Percentiles rank a stretch among this genome's conserved stretches.
Evolutionary conservation across 2,797 vertebrate species (phyloP).

Genomic region (Dromococcyx pavoninus): DNA sequence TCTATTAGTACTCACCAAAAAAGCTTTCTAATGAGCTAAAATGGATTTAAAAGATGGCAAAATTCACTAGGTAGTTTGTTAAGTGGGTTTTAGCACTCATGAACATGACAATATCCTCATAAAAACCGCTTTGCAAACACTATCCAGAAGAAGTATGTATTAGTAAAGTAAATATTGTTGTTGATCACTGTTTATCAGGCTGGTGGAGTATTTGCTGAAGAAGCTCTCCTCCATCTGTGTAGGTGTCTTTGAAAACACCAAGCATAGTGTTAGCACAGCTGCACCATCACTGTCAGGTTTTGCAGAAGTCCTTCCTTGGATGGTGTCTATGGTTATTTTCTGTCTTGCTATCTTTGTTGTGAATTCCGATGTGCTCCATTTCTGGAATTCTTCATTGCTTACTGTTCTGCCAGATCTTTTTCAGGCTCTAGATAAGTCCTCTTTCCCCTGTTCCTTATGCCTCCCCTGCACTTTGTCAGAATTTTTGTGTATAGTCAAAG

Average conservation of each 20-base stretch:
- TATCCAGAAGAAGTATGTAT: not conserved
- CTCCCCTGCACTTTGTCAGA: not conserved
- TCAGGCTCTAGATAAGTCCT: not conserved
- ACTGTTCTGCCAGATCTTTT: not conserved
- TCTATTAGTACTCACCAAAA: not conserved
- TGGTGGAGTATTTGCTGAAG: not conserved
- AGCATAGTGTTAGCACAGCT: conserved; percentile 43
- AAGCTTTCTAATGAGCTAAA: not conserved
- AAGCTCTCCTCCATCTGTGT: not conserved
- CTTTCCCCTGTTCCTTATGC: not conserved
- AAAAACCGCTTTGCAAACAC: not conserved
- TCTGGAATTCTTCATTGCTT: conserved; percentile 12
- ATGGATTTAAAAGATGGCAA: not conserved
- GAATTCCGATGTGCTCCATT: conserved; percentile 27
- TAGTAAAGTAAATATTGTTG: not conserved
- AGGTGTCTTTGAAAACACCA: conserved; percentile 34
- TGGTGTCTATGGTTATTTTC: not conserved
- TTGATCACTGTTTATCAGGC: not conserved
- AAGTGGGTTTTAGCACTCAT: not conserved
- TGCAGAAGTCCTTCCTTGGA: not conserved
- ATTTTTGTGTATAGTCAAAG: not conserved
- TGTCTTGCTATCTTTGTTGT: conserved; percentile 24
- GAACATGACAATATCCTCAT: not conserved
- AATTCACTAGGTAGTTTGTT: not conserved
- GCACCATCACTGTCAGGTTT: not conserved